Conservation (phyloP, 2,888 invertebrate genomes). For the Orthosia incerta region DNA sequence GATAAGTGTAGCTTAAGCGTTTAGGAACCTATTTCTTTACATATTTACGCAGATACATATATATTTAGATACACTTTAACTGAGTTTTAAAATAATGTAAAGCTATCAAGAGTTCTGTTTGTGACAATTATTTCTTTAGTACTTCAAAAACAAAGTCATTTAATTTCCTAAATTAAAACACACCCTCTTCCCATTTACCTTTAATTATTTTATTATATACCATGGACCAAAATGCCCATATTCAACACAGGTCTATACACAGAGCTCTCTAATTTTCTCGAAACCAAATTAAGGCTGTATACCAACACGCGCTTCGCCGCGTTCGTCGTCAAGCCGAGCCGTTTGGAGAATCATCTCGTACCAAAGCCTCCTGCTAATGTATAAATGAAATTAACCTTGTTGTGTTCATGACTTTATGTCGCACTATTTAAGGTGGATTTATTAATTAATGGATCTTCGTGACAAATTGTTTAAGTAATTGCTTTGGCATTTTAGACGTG, state of each 20-base stretch:
- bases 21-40: too few species aligned
- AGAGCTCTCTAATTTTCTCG: constrained; percentile 61
- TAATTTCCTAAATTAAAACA: neutral
- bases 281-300: constrained; percentile 56
- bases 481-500: neutral
- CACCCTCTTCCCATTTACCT: neutral
- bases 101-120: neutral
- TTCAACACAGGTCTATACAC: constrained; percentile 50
- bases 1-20: neutral
- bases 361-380: constrained; percentile 49
- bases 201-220: neutral
- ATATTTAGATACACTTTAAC: too few species aligned
- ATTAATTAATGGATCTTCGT: constrained; percentile 22
- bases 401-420: constrained; percentile 17
- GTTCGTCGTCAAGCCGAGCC: constrained; percentile 31
- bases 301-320: constrained; percentile 29
- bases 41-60: neutral
- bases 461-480: constrained; percentile 28
- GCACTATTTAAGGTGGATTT: constrained; percentile 14
- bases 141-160: neutral
- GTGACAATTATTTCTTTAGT: neutral
- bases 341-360: constrained; percentile 42
- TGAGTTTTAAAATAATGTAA: neutral
- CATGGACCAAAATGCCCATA: constrained; percentile 15
- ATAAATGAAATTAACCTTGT: constrained; percentile 57